A percentile compares a stretch with the other conserved stretches of the same genome.
phyloP scores from a whole-genome alignment of 2,113 vertebrate genomes.

The Scophthalmus maximus region DNA sequence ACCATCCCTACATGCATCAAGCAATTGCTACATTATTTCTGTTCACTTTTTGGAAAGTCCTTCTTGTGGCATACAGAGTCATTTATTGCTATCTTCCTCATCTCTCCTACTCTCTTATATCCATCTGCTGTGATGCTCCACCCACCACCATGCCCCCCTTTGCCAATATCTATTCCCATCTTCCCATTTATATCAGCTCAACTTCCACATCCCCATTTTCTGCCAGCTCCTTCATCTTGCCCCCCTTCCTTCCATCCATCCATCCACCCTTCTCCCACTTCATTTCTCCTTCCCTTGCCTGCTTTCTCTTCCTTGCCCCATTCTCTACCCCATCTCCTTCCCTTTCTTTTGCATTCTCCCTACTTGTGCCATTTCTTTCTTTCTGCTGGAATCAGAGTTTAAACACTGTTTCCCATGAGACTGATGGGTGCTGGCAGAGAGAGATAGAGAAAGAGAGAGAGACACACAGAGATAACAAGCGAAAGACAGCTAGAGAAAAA shows the following conservation, averaged over 20 bases:
- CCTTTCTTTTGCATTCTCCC: neutral
- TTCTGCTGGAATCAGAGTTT: neutral
- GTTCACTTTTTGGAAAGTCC: no score
- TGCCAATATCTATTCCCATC: constrained; percentile 49
- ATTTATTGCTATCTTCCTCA: constrained; percentile 43
- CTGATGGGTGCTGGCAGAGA: neutral
- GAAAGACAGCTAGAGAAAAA: neutral
- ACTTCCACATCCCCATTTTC: constrained; percentile 25
- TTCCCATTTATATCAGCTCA: constrained; percentile 30
- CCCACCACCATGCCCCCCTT: constrained; percentile 28
- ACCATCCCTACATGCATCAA: no score
- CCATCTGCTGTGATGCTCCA: constrained; percentile 66
- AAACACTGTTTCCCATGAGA: constrained; percentile 18
- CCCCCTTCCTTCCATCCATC: neutral
- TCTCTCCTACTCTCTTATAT: constrained; percentile 45
- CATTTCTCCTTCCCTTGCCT: neutral
- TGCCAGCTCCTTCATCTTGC: constrained; percentile 17
- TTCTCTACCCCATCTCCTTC: neutral
- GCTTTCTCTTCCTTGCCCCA: neutral
- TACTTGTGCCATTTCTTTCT: neutral
- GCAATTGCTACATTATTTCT: no score
- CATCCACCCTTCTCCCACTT: neutral
- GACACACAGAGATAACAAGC: constrained; percentile 2
- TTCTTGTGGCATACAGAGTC: no score
- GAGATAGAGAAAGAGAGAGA: neutral